These are phyloP conservation scores for Rhadinocentrus ornatus DNA, from an alignment of 2,797 vertebrate species.

Conservation along the genomic window DNA sequence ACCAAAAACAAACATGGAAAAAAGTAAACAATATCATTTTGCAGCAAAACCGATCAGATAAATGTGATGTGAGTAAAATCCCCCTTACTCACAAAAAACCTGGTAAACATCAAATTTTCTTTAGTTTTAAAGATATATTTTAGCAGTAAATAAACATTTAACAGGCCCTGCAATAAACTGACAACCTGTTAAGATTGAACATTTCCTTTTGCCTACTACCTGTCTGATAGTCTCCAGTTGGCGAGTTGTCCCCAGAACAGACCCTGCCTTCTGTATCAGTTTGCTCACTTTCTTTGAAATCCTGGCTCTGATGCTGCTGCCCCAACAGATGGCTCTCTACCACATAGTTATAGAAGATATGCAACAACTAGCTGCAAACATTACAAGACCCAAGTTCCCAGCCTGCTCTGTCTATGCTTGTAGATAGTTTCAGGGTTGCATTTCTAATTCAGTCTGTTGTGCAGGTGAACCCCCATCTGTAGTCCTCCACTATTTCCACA, in stretches of 20 bases:
- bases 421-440: not conserved
- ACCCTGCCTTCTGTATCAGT: not conserved
- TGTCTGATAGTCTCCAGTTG: too few species aligned
- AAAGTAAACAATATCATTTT: not conserved
- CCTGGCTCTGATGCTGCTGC: not conserved
- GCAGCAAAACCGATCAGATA: not conserved
- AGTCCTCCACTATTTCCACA: too few species aligned
- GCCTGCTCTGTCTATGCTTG: not conserved
- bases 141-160: too few species aligned
- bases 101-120: not conserved
- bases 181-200: not conserved
- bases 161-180: not conserved
- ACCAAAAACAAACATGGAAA: constrained; percentile 9
- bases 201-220: too few species aligned
- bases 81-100: too few species aligned
- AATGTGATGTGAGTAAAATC: not conserved
- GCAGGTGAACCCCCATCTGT: not conserved
- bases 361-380: not conserved
- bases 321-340: too few species aligned
- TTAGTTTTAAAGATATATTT: not conserved
- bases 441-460: not conserved
- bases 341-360: too few species aligned
- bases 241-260: not conserved
- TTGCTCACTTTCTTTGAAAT: not conserved
- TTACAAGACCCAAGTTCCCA: not conserved